Evolutionary conservation across 2,888 invertebrate species (phyloP).

Genomic region (Biston stratarius): DNA sequence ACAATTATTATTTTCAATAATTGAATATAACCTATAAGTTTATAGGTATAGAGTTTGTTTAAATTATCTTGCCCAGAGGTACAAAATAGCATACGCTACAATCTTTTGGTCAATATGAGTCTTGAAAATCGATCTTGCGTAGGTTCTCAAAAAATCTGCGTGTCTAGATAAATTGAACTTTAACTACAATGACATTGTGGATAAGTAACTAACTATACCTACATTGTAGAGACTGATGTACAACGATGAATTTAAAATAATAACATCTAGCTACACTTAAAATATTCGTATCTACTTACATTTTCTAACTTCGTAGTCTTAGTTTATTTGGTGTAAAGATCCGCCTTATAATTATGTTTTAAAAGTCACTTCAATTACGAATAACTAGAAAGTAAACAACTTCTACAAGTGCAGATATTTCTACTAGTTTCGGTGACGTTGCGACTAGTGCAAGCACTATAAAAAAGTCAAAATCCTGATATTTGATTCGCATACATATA

Average conservation of each 20-base stretch:
- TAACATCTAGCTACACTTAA: conserved; percentile 69
- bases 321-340: conserved; percentile 85
- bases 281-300: conserved; percentile 61
- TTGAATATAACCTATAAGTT: too few species aligned
- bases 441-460: neutral
- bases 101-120: too few species aligned
- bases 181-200: too few species aligned
- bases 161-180: too few species aligned
- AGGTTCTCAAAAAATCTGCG: too few species aligned
- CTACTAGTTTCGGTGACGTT: neutral
- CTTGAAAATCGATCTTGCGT: too few species aligned
- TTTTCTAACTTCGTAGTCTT: conserved; percentile 76
- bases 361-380: conserved; percentile 58
- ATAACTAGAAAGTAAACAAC: conserved; percentile 44
- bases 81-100: too few species aligned
- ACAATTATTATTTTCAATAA: too few species aligned
- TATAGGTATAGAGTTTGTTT: too few species aligned
- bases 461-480: neutral
- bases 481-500: neutral
- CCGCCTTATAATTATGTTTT: conserved; percentile 74
- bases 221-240: conserved; percentile 42
- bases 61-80: too few species aligned
- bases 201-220: too few species aligned
- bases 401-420: conserved; percentile 44
- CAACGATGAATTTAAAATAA: conserved; percentile 66